phyloP scores from a whole-genome alignment of 2,888 invertebrate genomes.

The Rhimphoctona megacephalus region DNA sequence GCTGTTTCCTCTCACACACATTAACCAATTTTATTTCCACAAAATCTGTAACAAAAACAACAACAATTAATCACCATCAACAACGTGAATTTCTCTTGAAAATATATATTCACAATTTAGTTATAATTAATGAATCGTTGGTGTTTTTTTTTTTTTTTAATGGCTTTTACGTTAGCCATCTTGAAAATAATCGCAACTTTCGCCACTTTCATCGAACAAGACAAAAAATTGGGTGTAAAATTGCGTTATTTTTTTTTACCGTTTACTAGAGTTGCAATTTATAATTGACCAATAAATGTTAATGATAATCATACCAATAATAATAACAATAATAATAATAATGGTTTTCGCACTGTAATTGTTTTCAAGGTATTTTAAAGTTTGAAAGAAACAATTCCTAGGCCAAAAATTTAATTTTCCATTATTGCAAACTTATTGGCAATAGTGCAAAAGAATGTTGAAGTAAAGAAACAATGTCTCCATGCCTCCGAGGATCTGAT shows the following conservation, averaged over 20 bases:
- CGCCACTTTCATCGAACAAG: not conserved
- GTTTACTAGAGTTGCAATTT: not conserved
- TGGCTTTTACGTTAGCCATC: not conserved
- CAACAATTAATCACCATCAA: not conserved
- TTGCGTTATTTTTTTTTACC: not conserved
- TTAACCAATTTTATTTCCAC: conserved; percentile 10
- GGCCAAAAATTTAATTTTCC: not conserved
- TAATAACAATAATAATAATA: not conserved
- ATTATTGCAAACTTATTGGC: not conserved
- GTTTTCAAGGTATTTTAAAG: not conserved
- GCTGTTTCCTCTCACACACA: not conserved
- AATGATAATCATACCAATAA: not conserved
- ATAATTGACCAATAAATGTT: not conserved
- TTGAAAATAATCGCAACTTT: not conserved
- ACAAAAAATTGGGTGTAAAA: not conserved
- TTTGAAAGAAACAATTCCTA: too few relatives aligned
- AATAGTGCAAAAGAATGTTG: not conserved
- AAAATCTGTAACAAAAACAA: conserved; percentile 3
- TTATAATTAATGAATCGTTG: not conserved
- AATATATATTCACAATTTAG: not conserved
- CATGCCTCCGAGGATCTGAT: not conserved
- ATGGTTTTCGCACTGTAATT: not conserved
- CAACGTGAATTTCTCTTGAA: not conserved
- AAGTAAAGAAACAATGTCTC: not conserved
- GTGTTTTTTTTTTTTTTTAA: not conserved